Conservation (phyloP, 64 coral and sea anemone species). For the Porites lutea region DNA sequence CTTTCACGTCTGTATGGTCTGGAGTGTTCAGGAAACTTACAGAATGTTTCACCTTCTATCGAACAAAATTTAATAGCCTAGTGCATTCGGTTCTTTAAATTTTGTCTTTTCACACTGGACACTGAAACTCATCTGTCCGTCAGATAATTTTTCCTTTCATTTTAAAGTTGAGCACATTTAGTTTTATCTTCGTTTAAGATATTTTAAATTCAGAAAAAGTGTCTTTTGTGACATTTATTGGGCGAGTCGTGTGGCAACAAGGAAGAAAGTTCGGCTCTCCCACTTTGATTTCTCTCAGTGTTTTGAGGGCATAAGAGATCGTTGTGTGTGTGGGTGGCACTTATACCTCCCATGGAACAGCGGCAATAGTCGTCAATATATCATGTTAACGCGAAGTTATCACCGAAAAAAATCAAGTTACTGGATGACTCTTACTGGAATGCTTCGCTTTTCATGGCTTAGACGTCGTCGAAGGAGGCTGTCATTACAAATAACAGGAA, state of each 20-base stretch:
- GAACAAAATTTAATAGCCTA: not conserved
- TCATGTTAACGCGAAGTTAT: not conserved
- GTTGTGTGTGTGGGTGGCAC: not conserved
- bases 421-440: not conserved
- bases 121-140: no score
- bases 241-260: not conserved
- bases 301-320: not conserved
- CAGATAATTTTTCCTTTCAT: no score
- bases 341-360: not conserved
- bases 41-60: not conserved
- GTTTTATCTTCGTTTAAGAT: no score
- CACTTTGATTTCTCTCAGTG: not conserved
- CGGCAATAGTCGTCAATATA: not conserved
- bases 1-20: not conserved
- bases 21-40: not conserved
- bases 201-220: no score
- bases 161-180: no score
- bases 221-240: not conserved
- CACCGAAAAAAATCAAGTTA: not conserved
- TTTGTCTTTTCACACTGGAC: not conserved
- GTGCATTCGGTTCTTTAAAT: not conserved
- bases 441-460: not conserved
- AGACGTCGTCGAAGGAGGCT: not conserved
- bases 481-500: not conserved
- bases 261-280: not conserved